Base-by-base conservation (phyloP, 2,888 invertebrate genomes). In the Gortyna flavago region DNA sequence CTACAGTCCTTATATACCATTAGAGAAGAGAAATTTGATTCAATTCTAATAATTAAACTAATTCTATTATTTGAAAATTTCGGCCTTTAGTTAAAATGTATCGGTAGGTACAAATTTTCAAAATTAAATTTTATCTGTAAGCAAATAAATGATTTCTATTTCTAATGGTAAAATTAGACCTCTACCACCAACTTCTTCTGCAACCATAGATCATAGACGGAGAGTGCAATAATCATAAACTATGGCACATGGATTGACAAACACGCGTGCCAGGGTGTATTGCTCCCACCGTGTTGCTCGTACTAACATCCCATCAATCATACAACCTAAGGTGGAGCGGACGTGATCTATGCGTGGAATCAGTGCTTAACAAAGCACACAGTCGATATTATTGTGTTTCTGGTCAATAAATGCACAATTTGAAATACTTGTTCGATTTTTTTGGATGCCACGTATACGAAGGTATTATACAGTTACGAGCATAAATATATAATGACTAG, bases 181-280 rank as follows among this genome's bases (percentile, higher is more conserved):
- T 25, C 18, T 2, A 6, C 13, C 18, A 32, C 32, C 3, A 9
- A 25, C 25, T 18, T 72, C 35, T 29, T 5, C 7, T 54, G 35
- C 7, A 64, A 35, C 35, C 35, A 54, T 57, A 38, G 25, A 77
- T 78, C 44, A 78, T 64, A 44, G 69, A n/a, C 41, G 6, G 41
- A 18, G 6, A 64, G 7, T 64, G 44, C 71, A 70, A 64, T 78
- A 25, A 54, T 54, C 78, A 78, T 79, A 79, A 54, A 71, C 18
- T 6, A 48, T 9, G 18, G 57, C 18, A 18, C 32, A 32, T 5
- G 16, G 51, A 29, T 54, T 44, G 78, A 68, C 18, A 35, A 38
- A 18, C 51, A 44, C 35, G 21, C 25, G 51, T 41, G 41, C 0
- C 41, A 9, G 1, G 4, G 25, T 6, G 1, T 41, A 54, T 54